Conservation (phyloP, 2,797 vertebrate species). For the Lacerta viridis region DNA sequence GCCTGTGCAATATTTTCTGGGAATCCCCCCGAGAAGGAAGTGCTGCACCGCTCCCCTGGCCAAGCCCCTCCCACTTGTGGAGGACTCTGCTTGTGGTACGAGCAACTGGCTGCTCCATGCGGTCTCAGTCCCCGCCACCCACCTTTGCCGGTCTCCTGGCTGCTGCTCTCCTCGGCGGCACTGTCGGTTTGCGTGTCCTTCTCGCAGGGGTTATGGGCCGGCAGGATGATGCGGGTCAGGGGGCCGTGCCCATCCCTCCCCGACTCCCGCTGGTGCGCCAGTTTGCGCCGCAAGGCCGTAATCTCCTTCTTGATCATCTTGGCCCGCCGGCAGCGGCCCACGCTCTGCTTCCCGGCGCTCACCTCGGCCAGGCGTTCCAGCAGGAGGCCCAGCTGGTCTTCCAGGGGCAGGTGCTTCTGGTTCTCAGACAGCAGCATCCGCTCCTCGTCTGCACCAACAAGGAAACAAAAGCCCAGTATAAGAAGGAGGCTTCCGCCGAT, state of each 20-base stretch:
- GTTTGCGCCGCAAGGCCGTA: conserved; percentile 93
- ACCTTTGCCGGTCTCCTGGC: conserved; percentile 97
- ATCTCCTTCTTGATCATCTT: conserved; percentile 98
- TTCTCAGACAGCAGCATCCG: conserved; percentile 89
- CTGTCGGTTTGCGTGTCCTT: conserved; percentile 89
- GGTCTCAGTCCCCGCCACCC: conserved; percentile 58
- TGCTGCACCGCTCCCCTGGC: not conserved
- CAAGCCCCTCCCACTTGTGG: too few relatives aligned
- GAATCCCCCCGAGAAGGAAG: not conserved
- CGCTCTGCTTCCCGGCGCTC: conserved; percentile 92
- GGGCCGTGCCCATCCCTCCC: conserved; percentile 84
- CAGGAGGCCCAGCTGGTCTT: conserved; percentile 95
- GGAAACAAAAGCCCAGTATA: conserved; percentile 6
- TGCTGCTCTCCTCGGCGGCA: conserved; percentile 97
- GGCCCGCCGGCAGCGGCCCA: conserved; percentile 92
- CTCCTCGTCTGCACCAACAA: conserved; percentile 80
- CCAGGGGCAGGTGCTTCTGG: conserved; percentile 90
- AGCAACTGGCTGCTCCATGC: conserved; percentile 7
- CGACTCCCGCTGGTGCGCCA: conserved; percentile 92
- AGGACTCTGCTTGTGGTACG: not conserved
- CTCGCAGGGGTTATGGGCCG: conserved; percentile 81
- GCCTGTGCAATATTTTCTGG: not conserved
- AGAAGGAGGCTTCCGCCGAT: not conserved
- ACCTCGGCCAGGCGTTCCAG: conserved; percentile 91
- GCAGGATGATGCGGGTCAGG: conserved; percentile 80